Conservation (phyloP, 2,797 vertebrate species). For the Tiaroga cobitis region DNA sequence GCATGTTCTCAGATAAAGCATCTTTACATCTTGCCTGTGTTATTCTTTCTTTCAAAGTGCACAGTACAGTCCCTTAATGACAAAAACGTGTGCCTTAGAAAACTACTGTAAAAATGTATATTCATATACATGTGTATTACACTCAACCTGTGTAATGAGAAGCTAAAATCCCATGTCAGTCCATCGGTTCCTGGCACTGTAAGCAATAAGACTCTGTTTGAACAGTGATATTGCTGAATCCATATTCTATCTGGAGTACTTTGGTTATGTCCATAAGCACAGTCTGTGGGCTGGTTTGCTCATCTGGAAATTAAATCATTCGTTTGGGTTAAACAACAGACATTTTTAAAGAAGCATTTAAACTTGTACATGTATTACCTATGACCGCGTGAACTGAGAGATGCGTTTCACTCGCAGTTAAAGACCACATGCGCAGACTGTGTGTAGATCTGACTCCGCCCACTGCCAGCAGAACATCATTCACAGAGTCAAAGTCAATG, state of each 20-base stretch:
- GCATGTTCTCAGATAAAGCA: neutral
- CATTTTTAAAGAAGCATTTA: neutral
- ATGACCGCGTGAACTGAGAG: slow-evolving; percentile 82
- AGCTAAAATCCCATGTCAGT: slow-evolving; percentile 60
- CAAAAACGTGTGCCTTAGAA: neutral
- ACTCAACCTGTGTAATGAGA: neutral
- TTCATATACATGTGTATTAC: neutral
- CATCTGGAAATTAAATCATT: slow-evolving; percentile 69
- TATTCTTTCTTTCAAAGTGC: neutral
- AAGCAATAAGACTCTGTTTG: slow-evolving; percentile 81
- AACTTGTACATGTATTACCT: slow-evolving; percentile 71
- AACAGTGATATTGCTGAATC: slow-evolving; percentile 82
- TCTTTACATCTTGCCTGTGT: neutral
- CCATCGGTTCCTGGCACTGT: slow-evolving; percentile 69
- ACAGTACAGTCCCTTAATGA: neutral
- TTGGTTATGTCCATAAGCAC: slow-evolving; percentile 79
- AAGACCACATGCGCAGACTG: slow-evolving; percentile 85
- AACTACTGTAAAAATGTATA: neutral
- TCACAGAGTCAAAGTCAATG: slow-evolving; percentile 70
- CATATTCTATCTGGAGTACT: slow-evolving; percentile 79
- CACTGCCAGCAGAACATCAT: slow-evolving; percentile 78
- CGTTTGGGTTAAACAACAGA: neutral
- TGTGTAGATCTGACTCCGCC: slow-evolving; percentile 78
- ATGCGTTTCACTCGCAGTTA: slow-evolving; percentile 77
- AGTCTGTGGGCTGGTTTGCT: slow-evolving; percentile 69